These are phyloP conservation scores for Embidobia sp. DNA, from an alignment of 2,888 invertebrate genomes.

Conservation along the genomic window DNA sequence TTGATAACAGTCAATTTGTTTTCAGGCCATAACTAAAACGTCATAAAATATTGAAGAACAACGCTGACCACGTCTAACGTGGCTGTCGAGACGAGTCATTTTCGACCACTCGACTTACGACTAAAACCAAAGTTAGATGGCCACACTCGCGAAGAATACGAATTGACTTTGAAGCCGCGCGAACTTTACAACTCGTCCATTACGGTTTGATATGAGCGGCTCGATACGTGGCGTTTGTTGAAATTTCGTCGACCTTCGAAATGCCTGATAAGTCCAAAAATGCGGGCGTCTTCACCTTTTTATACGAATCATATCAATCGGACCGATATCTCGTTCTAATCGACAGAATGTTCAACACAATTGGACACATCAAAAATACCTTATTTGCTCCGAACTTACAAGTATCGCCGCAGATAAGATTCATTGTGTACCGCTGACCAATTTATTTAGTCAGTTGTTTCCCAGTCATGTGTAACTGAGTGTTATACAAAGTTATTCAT, in stretches of 20 bases:
- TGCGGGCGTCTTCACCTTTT: constrained; percentile 47
- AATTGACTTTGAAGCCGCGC: constrained; percentile 73
- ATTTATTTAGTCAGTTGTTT: constrained; percentile 69
- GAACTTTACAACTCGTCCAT: constrained; percentile 54
- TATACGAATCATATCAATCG: constrained; percentile 52
- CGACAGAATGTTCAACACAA: constrained; percentile 50
- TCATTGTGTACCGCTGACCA: constrained; percentile 65
- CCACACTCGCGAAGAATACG: constrained; percentile 72
- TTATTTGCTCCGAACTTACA: constrained; percentile 46
- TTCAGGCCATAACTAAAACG: background rate
- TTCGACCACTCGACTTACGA: constrained; percentile 30
- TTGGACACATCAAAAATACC: constrained; percentile 55
- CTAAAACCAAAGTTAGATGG: constrained; percentile 68
- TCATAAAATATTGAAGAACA: constrained; percentile 7
- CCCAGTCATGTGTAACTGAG: constrained; percentile 40
- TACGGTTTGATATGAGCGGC: constrained; percentile 2
- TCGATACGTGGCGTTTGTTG: constrained; percentile 33
- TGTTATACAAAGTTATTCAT: constrained; percentile 28
- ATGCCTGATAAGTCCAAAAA: constrained; percentile 54
- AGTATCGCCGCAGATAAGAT: constrained; percentile 57
- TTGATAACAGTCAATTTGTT: no score
- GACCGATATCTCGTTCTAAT: constrained; percentile 50
- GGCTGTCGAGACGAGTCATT: constrained; percentile 55
- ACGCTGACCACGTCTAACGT: constrained; percentile 49
- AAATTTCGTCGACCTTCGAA: constrained; percentile 57